Percentiles rank a stretch among this genome's conserved stretches.
phyloP scores from a whole-genome alignment of 2,888 invertebrate species.

The Cephus pygmeus region DNA sequence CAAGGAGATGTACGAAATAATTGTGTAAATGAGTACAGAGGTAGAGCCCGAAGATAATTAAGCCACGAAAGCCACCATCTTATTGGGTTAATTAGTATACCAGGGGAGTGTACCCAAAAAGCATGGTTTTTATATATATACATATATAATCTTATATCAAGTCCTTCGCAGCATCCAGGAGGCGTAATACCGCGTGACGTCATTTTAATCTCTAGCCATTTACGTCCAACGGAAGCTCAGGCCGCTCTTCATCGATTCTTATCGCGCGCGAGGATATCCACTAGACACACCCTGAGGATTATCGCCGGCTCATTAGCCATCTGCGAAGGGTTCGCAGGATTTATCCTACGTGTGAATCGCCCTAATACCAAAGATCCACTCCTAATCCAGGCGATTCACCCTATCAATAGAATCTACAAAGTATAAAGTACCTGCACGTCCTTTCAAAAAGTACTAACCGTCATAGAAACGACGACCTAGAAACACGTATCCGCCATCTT shows the following conservation, averaged over 20 bases:
- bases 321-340: neutral
- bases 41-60: neutral
- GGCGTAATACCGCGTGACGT: neutral
- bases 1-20: neutral
- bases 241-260: neutral
- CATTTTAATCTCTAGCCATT: neutral
- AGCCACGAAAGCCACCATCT: neutral
- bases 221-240: neutral
- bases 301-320: neutral
- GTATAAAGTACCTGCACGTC: neutral
- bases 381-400: neutral
- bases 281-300: neutral
- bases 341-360: neutral
- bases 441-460: neutral
- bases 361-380: neutral
- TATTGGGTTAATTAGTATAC: neutral
- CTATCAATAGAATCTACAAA: neutral
- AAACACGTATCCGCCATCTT: neutral
- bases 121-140: too few species aligned
- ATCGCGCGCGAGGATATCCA: neutral
- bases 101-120: too few species aligned
- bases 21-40: neutral
- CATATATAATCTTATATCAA: neutral
- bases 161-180: neutral
- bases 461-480: neutral